phyloP scores from a whole-genome alignment of 2,797 vertebrate genomes.

The Sebastes melanostomus region DNA sequence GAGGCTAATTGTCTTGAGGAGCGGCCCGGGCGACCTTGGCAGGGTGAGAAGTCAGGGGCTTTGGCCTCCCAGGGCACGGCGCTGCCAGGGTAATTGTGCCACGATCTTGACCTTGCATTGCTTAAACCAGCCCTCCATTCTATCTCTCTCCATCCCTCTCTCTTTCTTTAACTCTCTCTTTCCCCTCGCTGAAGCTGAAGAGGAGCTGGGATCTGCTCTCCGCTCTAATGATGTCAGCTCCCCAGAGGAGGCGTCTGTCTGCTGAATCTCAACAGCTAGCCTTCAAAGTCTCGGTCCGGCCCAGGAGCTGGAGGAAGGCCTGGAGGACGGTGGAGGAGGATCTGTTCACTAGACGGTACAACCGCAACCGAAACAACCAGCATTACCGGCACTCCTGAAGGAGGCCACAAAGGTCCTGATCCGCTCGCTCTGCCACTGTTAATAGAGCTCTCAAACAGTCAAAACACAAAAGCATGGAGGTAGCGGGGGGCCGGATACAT shows the following conservation, averaged over 20 bases:
- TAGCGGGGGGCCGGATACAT: background rate
- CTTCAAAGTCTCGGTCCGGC: conserved; percentile 53
- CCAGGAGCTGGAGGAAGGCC: conserved; percentile 30
- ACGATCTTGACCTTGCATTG: conserved; percentile 77
- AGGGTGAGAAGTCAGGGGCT: conserved; percentile 70
- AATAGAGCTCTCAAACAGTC: conserved; percentile 7
- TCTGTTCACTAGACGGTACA: conserved; percentile 23
- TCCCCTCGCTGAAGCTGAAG: conserved; percentile 44
- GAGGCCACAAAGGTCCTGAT: conserved; percentile 8
- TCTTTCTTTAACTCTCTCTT: conserved; percentile 40
- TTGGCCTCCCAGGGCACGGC: conserved; percentile 57
- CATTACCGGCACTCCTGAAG: conserved; percentile 1
- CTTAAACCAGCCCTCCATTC: conserved; percentile 64
- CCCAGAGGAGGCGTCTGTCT: conserved; percentile 65
- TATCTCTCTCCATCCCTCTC: conserved; percentile 39
- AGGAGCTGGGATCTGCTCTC: conserved; percentile 69
- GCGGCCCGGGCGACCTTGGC: conserved; percentile 58
- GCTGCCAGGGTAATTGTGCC: conserved; percentile 70
- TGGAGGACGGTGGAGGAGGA: conserved; percentile 24
- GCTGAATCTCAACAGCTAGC: conserved; percentile 76
- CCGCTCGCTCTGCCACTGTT: background rate
- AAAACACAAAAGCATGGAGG: background rate
- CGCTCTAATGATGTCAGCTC: conserved; percentile 80
- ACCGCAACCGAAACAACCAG: conserved; percentile 28
- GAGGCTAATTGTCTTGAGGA: conserved; percentile 71